Evolutionary conservation across 2,113 vertebrate genomes (phyloP), one percentile per base, ranked within the genome.

Genomic region (Pollimyrus isidori): DNA sequence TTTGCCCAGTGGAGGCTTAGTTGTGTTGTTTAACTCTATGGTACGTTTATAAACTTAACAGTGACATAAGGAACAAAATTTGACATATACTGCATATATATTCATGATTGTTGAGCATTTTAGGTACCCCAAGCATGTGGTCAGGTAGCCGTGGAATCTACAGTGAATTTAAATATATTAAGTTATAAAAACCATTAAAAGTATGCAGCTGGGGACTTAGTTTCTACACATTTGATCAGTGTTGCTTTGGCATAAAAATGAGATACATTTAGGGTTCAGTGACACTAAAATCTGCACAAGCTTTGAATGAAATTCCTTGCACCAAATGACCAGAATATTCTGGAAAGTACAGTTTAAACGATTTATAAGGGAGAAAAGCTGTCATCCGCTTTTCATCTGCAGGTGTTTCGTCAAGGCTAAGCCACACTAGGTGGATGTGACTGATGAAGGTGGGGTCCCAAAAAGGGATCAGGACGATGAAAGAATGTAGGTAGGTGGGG

Each of bases 401-500:
- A 97, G 87, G 89, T 97, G 93, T 95, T 98, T 90, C 98, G 99
- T 90, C 97, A 99, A 92, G 94, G 96, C 91, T 93, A 97, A 95
- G 93, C 97, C 87, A 96, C 97, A n/a, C n/a, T 6, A 58, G 93
- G 91, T 97, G 98, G 93, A 98, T 4, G n/a, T 30, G 97, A 93
- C 95, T 99, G 93, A 98, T 30, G 9, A 30, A 30, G 26, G 62
- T 26, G n/a, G 62, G n/a, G 26, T 30, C 62, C 26, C 26, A 4
- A 13, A 65, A 69, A 11, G 62, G 62, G 9, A 13, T 69, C 17
- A 65, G 98, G 95, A 95, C 96, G 2, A 95, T 98, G 96, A 94
- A 93, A 96, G 98, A 89, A 92, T 98, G 10, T 97, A 97, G 65
- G 97, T 98, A 98, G 98, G 98, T 98, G 88, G 62, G 90, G 35